Base-by-base conservation (phyloP, 2,797 vertebrate species). In the Chrysolophus pictus region DNA sequence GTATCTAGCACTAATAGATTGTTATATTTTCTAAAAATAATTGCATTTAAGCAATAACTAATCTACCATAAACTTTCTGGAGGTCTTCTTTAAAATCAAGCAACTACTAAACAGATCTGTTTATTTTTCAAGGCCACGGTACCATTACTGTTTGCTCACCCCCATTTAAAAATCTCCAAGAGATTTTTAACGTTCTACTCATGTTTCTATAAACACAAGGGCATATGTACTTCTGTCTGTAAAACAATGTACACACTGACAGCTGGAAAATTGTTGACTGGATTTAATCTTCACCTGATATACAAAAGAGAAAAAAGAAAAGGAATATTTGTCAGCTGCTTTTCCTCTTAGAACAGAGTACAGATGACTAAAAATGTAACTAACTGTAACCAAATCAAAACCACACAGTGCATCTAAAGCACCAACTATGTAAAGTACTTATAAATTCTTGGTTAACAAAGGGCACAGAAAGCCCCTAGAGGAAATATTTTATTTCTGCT, bases 401-500 rank as follows among this genome's bases (percentile, higher is more conserved):
- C 46, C 72, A 55, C 53, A 75, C 8, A 87, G 39, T 31, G 63
- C 70, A 49, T 71, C 84, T 95, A 91, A 96, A 63, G 55, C 60
- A 87, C 44, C 5, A 15, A 70, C 63, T 74, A 72, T 37, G 79
- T 63, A 92, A 83, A 95, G 88, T 31, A 94, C 35, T 89, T 95
- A 91, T 95, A 96, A 95, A 96, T 94, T 95, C 95, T 90, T 88
- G 87, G 93, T 96, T 97, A 94, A 94, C 81, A 97, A 96, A 96
- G 88, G 91, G 88, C 84, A 93, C 70, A 77, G 77, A 84, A 90
- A 93, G 68, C 72, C 89, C 86, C 96, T 94, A 93, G 96, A 96
- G 82, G 94, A 95, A 96, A 95, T 93, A 93, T 94, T 97, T 96
- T 95, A 95, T 91, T 96, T 97, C 95, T 96, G 88, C 88, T 88